phyloP scores from a whole-genome alignment of 2,797 vertebrate species.

The Pseudomugil tenellus region DNA sequence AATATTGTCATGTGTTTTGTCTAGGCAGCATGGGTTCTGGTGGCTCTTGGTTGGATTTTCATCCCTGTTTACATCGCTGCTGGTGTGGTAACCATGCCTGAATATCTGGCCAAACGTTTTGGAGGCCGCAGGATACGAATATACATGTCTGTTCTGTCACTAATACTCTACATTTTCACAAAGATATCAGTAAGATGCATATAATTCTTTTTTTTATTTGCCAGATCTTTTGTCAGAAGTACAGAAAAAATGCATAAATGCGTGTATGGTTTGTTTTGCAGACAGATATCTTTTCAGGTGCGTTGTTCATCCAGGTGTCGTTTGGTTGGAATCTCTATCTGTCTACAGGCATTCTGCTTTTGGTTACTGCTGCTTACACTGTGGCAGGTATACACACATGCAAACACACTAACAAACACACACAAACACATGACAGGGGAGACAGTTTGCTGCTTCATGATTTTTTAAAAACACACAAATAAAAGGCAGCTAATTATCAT shows the following conservation, averaged over 20 bases:
- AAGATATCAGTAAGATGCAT: conserved; percentile 91
- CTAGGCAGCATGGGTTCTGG: conserved; percentile 90
- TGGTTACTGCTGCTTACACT: conserved; percentile 91
- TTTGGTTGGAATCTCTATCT: conserved; percentile 95
- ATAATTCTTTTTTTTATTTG: neutral
- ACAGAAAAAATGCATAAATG: neutral
- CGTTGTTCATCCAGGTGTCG: conserved; percentile 89
- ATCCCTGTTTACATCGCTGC: conserved; percentile 93
- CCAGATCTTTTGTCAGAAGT: neutral
- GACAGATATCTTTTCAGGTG: conserved; percentile 94
- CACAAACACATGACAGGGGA: neutral
- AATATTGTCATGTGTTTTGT: conserved; percentile 21
- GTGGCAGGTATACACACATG: conserved; percentile 83
- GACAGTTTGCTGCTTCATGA: no score
- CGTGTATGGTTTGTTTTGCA: conserved; percentile 58
- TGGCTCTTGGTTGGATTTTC: conserved; percentile 95
- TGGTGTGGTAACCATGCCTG: conserved; percentile 93
- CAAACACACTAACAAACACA: neutral
- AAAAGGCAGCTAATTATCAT: no score
- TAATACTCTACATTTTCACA: conserved; percentile 93
- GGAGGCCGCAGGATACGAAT: conserved; percentile 93
- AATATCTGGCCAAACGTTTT: conserved; percentile 93
- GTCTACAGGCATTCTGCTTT: conserved; percentile 87
- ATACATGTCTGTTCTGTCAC: conserved; percentile 92
- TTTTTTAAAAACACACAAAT: no score